A percentile compares a stretch with the other conserved stretches of the same genome.
Conservation (phyloP, 1,140 invertebrate genomes). For the Nomia melanderi region DNA sequence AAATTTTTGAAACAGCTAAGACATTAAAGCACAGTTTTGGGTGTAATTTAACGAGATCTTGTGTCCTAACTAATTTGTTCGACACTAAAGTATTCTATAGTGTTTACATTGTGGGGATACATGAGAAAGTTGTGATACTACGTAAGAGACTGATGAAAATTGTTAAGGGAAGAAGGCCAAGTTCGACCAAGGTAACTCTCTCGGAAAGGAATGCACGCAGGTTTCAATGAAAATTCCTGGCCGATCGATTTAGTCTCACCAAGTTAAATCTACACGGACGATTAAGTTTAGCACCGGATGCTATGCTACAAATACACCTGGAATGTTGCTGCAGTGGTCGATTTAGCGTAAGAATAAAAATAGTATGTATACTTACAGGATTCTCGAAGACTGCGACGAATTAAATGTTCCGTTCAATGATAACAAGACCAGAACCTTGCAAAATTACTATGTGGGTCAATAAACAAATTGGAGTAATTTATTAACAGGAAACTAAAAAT, state of each 20-base stretch:
- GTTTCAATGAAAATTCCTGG: background rate
- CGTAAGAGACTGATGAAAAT: background rate
- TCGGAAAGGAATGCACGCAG: background rate
- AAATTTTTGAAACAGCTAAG: too few species aligned
- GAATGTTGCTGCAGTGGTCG: background rate
- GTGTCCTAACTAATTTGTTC: too few species aligned
- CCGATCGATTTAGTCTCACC: background rate
- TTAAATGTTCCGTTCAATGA: too few species aligned
- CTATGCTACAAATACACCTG: background rate
- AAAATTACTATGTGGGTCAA: too few species aligned
- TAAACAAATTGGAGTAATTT: too few species aligned
- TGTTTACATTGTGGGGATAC: background rate
- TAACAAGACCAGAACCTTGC: too few species aligned
- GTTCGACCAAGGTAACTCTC: background rate
- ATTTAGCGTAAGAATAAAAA: background rate
- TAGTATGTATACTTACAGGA: too few species aligned
- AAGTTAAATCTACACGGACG: background rate
- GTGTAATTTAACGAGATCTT: too few species aligned
- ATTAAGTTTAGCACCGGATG: background rate
- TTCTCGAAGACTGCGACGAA: too few species aligned
- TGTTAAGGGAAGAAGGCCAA: background rate
- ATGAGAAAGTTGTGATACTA: background rate
- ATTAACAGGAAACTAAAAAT: too few species aligned
- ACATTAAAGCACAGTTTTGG: too few species aligned
- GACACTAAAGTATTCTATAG: background rate